These are phyloP conservation scores for Corbicula japonica DNA, from an alignment of 2,888 invertebrate species.

Conservation along the genomic window DNA sequence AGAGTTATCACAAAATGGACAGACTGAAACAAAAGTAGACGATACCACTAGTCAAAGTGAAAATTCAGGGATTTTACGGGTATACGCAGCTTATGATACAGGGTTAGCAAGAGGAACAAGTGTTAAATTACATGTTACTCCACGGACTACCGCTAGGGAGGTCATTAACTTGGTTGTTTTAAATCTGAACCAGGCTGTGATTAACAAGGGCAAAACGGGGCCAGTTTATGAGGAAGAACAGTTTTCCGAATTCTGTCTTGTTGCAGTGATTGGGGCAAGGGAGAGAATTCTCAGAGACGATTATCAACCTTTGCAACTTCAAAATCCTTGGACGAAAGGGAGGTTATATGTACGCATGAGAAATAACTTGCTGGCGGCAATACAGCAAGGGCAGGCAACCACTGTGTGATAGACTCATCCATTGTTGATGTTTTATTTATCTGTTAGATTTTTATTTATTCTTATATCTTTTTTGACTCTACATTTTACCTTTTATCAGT, in stretches of 20 bases:
- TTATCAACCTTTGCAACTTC: constrained; percentile 96
- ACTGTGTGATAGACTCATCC: too few species aligned
- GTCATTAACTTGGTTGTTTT: constrained; percentile 98
- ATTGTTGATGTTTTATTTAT: too few species aligned
- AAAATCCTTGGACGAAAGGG: constrained; percentile 98
- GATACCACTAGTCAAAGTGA: constrained; percentile 43
- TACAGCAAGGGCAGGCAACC: constrained; percentile 86
- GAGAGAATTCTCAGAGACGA: constrained; percentile 98
- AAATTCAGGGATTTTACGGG: constrained; percentile 89
- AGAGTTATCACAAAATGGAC: constrained; percentile 67
- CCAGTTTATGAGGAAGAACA: constrained; percentile 92
- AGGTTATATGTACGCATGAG: constrained; percentile 96
- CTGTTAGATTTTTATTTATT: too few species aligned
- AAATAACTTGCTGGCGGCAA: constrained; percentile 89
- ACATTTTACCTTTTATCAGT: too few species aligned
- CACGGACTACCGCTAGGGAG: constrained; percentile 96
- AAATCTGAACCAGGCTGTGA: constrained; percentile 91
- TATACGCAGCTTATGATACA: constrained; percentile 98
- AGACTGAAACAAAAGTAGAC: constrained; percentile 45
- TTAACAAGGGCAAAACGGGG: constrained; percentile 89
- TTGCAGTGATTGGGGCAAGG: constrained; percentile 97
- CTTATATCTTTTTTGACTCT: too few species aligned
- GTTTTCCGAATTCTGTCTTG: constrained; percentile 95
- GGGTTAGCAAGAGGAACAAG: constrained; percentile 97
- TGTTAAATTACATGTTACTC: constrained; percentile 96